Evolutionary conservation across 2,888 invertebrate species (phyloP), one percentile per base, ranked within the genome.

Genomic region (Ceramica pisi): DNA sequence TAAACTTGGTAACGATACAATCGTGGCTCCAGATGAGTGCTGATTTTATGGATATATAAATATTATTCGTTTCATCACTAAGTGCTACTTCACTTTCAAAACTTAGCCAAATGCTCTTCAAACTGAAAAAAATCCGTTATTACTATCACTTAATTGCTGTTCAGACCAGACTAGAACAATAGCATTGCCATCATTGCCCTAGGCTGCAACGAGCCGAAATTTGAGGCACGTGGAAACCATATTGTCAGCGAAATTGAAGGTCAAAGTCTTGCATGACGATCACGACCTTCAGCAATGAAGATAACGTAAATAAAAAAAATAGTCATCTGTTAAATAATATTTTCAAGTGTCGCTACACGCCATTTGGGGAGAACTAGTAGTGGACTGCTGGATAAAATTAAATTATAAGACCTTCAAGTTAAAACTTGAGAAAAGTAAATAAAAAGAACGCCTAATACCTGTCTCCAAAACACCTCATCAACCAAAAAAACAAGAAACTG

Each of bases 401-500:
- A 67, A 67, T 57, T n/a, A 26, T 16, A 26, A 51, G n/a, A 21
- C n/a, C 16, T 12, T 31, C 23, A 64, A 7, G 12, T 14, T n/a
- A 21, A 26, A 19, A 41, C 35, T 35, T 50, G 4, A 38, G 8
- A 35, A 65, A 46, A 8, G 21, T 51, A 59, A 75, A 57, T 51
- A 75, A 57, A 19, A 26, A 46, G 12, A 38, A n/a, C 31, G 35
- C 31, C 14, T 26, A 76, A 57, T 62, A 70, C 59, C 12, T 35
- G 41, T 71, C 64, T 60, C 26, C n/a, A 64, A 67, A 67, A 67
- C 77, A 74, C 60, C 60, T 57, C 31, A 59, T 63, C 46, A 62
- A 73, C 67, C 60, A 62, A 76, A 74, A 71, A 63, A 61, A 59
- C 64, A 59, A 53, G 75, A 5, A 71, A 71, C 60, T 69, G 57